phyloP scores from a whole-genome alignment of 2,113 vertebrate genomes.

The Climacteris rufus region DNA sequence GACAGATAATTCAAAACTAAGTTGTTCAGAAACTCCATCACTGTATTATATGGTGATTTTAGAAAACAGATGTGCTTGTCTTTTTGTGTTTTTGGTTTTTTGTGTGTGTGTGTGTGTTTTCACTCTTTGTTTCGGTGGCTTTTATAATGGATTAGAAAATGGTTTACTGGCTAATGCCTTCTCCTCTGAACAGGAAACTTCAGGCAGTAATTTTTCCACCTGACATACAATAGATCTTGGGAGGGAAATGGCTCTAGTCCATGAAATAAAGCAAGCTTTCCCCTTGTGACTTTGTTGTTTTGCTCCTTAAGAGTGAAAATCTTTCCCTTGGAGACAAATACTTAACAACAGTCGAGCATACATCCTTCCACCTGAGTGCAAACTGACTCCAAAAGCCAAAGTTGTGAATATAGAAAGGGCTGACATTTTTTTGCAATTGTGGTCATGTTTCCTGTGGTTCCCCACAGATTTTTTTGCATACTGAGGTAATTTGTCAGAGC shows the following conservation, averaged over 20 bases:
- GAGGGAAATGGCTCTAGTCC: background rate
- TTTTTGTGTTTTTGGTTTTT: too few relatives aligned
- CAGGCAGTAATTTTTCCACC: background rate
- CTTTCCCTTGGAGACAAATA: background rate
- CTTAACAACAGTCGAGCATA: rapidly evolving
- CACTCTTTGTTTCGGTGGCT: background rate
- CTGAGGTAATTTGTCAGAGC: slow-evolving; percentile 51
- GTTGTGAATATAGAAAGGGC: background rate
- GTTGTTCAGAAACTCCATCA: background rate
- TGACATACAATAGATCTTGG: background rate
- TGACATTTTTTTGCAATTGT: background rate
- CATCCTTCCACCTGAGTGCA: background rate
- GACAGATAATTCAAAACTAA: background rate
- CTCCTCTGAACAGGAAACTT: background rate
- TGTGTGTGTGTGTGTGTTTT: background rate
- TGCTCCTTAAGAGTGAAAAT: background rate
- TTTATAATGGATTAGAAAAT: background rate
- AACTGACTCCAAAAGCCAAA: background rate
- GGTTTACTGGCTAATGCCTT: background rate
- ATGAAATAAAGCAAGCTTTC: background rate
- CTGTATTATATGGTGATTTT: background rate
- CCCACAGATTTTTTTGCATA: slow-evolving; percentile 14
- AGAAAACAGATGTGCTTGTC: background rate
- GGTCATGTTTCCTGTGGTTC: background rate
- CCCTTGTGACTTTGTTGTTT: background rate